Evolutionary conservation across 1,140 invertebrate genomes (phyloP), one percentile per base, ranked within the genome.

Genomic region (Oncopodura yosiiana): DNA sequence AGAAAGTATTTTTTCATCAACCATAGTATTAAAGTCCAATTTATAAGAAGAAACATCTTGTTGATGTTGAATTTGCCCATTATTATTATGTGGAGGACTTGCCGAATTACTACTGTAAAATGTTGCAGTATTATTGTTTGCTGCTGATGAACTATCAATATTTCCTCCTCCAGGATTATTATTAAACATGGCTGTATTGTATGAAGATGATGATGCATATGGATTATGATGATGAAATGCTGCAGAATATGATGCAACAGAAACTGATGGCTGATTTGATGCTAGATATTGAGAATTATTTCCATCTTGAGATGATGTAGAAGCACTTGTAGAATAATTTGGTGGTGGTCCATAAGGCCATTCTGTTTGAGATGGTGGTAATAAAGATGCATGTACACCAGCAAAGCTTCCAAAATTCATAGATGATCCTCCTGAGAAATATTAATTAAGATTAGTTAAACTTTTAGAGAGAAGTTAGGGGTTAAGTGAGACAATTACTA

Each of bases 11-110:
- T 61, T 56, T 16, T 61, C 54, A 23, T 61, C 54, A 1, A 61
- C 60, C 16, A 61, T 57, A 3, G 37, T 55, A 37, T 51, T 54
- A 37, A 61, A 61, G 24, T 61, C 60, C 23, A 61, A 23, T 39
- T 61, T 61, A 44, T 61, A 61, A 3, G 53, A 30, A 29, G 57
- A 39, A 19, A 21, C 18, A n/a, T 46, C 30, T n/a, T 54, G 45
- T 19, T 26, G 27, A 29, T n/a, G n/a, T n/a, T n/a, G n/a, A n/a
- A n/a, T n/a, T n/a, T n/a, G n/a, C n/a, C n/a, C n/a, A n/a, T n/a
- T n/a, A n/a, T n/a, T n/a, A n/a, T n/a, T n/a, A n/a, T n/a, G n/a
- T n/a, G n/a, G n/a, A n/a, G n/a, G n/a, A n/a, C n/a, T n/a, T n/a
- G n/a, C n/a, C n/a, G n/a, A n/a, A n/a, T n/a, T n/a, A n/a, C n/a